Conservation (phyloP, 1,140 invertebrate species). For the Atta texana region DNA sequence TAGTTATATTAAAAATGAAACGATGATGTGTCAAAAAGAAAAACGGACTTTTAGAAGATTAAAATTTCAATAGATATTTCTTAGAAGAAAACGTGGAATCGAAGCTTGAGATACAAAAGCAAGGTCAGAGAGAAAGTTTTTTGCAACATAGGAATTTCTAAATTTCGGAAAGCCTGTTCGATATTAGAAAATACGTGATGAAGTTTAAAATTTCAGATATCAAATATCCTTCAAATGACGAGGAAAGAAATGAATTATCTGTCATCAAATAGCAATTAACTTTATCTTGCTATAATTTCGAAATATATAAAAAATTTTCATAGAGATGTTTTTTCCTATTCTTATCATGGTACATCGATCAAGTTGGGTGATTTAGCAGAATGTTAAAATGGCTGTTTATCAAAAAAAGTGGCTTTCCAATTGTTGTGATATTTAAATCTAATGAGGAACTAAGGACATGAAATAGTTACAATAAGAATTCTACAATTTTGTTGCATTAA, state of each 20-base stretch:
- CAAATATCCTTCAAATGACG: background rate
- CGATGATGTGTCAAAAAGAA: background rate
- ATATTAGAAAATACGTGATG: conserved; percentile 1
- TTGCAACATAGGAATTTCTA: conserved; percentile 4
- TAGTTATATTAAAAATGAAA: background rate
- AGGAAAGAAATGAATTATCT: background rate
- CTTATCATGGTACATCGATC: background rate
- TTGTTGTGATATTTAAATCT: too few species aligned
- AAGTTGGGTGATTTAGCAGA: background rate
- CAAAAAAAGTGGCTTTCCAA: too few species aligned
- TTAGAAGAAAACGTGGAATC: background rate
- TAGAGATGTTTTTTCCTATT: background rate
- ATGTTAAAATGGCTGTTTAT: too few species aligned
- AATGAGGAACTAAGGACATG: too few species aligned
- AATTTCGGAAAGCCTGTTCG: background rate
- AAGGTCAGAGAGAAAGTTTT: conserved; percentile 40
- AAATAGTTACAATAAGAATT: too few species aligned
- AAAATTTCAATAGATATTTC: background rate
- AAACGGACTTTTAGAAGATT: background rate
- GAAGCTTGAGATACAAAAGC: conserved; percentile 6
- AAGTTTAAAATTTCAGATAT: background rate
- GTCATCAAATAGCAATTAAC: background rate
- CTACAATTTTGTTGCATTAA: too few species aligned
- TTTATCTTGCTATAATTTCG: background rate
- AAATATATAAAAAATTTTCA: background rate